Evolutionary conservation across 2,797 vertebrate species (phyloP).

Genomic region (Chromis chromis): DNA sequence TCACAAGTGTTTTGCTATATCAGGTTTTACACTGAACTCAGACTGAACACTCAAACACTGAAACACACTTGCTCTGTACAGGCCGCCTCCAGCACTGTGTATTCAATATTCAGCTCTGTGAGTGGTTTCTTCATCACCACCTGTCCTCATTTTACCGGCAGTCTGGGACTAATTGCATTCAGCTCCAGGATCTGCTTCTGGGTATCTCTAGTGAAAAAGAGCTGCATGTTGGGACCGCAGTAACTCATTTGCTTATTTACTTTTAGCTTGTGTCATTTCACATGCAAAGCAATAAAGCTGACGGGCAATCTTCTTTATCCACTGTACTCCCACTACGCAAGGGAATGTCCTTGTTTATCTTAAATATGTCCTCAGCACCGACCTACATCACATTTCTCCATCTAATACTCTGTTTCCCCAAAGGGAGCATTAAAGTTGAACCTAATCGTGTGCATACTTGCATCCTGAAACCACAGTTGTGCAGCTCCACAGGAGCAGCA

Average conservation of each 20-base stretch:
- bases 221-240: background rate
- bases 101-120: conserved; percentile 21
- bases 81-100: conserved; percentile 5
- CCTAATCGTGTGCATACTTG: conserved; percentile 37
- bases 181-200: conserved; percentile 27
- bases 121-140: background rate
- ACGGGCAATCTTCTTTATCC: background rate
- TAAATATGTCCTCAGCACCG: conserved; percentile 1
- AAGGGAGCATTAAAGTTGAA: conserved; percentile 42
- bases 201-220: background rate
- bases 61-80: background rate
- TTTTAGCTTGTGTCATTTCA: conserved; percentile 8
- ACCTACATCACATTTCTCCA: conserved; percentile 20
- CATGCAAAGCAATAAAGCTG: background rate
- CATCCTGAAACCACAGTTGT: conserved; percentile 32
- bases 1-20: conserved; percentile 17
- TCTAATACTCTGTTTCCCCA: conserved; percentile 16
- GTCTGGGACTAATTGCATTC: conserved; percentile 16
- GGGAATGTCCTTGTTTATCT: background rate
- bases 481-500: conserved; percentile 18
- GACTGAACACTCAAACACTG: background rate
- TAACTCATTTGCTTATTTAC: conserved; percentile 6
- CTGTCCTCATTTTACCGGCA: background rate
- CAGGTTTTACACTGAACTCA: background rate
- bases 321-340: background rate